Evolutionary conservation across 2,888 invertebrate species (phyloP), one percentile per base, ranked within the genome.

Genomic region (Dryadula phaetusa): DNA sequence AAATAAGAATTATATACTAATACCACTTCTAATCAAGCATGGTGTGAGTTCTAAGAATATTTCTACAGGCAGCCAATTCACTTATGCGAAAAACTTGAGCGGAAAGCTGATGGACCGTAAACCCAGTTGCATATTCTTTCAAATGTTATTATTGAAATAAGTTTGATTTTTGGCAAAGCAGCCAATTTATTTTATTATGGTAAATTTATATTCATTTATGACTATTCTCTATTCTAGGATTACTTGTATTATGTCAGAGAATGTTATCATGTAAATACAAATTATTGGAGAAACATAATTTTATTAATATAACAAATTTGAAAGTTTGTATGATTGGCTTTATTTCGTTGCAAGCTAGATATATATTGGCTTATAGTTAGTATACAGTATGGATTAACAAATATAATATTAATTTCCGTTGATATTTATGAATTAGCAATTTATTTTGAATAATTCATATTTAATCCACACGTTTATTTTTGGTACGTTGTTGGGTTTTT

Each of bases 21-120:
- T 46, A 32, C 60, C n/a, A 44, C 7, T 60, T 28, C 16, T 10
- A 14, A 3, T 22, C 10, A 44, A 12, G 10, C 32, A 44, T 20
- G 10, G 18, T 14, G 18, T 32, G 14, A 32, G 28, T 46, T 46
- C 60, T 14, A 18, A 28, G 28, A 60, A 60, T 81, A 79, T 84
- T 82, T 82, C 77, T 82, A 49, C 28, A 58, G 79, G 79, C 79
- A 82, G 80, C 84, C 87, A 86, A 88, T 88, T 86, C 86, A 87
- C 85, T 86, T 86, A 87, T 78, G 71, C 75, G 80, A 79, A 82
- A 84, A 83, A 82, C 83, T 86, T 75, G 76, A 80, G 69, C 73
- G 72, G 72, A 64, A 72, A 76, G 76, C 76, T 76, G 76, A 73
- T 76, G 77, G 82, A 75, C 77, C 76, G 74, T 72, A 73, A 72